Conservation (phyloP, 2,113 vertebrate genomes). For the Pluvianellus socialis region DNA sequence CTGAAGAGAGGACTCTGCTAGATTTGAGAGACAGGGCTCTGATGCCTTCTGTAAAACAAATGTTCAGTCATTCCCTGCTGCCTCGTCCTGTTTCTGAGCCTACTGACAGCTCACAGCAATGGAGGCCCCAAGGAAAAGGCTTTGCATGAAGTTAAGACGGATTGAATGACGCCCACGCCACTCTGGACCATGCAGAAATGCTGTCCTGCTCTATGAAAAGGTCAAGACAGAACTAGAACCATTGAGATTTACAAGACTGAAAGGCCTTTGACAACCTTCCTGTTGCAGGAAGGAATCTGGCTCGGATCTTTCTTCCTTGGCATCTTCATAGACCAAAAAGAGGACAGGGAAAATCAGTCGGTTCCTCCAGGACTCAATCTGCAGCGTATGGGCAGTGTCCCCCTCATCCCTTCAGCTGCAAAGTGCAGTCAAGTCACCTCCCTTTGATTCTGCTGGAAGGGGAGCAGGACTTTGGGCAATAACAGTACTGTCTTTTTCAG, state of each 20-base stretch:
- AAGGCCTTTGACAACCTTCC: background rate
- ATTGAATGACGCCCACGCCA: background rate
- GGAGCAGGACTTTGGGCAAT: background rate
- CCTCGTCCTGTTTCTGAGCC: background rate
- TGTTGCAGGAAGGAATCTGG: background rate
- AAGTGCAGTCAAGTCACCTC: rapidly evolving
- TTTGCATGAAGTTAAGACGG: background rate
- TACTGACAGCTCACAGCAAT: background rate
- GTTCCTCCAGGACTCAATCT: background rate
- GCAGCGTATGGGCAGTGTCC: rapidly evolving
- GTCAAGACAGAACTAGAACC: background rate
- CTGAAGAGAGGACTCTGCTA: background rate
- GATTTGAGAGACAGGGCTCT: background rate
- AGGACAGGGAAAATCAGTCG: background rate
- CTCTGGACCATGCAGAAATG: background rate
- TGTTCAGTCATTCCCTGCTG: background rate
- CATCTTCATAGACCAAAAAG: background rate
- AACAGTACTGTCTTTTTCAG: background rate
- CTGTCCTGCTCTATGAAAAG: background rate
- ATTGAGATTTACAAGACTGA: background rate
- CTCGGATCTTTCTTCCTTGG: background rate
- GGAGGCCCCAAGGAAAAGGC: background rate
- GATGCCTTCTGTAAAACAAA: background rate
- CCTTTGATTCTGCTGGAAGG: background rate
- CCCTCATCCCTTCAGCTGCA: background rate